A percentile compares a stretch with the other conserved stretches of the same genome.
Evolutionary conservation across 2,888 invertebrate species (phyloP).

Genomic region (Epistrophe eligans): DNA sequence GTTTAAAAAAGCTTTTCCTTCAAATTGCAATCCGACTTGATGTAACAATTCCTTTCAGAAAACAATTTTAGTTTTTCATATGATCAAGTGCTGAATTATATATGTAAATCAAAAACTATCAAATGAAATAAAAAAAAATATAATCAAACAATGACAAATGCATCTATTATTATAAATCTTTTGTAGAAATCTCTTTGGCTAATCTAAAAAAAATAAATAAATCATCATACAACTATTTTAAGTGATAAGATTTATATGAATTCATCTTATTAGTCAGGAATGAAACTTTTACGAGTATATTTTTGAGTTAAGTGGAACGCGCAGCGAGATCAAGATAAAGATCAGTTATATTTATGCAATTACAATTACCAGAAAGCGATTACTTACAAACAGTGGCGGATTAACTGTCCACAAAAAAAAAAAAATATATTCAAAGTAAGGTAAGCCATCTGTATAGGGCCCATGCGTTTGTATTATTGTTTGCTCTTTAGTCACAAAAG

Average conservation of each 20-base stretch:
- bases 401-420: background rate
- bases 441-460: too few species aligned
- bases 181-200: background rate
- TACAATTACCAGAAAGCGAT: constrained; percentile 33
- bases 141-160: too few species aligned
- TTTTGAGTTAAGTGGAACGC: background rate
- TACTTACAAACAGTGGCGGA: background rate
- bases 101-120: too few species aligned
- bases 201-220: constrained; percentile 8
- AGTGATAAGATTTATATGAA: background rate
- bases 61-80: too few species aligned
- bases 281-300: background rate
- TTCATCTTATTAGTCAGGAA: constrained; percentile 8
- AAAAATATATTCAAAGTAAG: too few species aligned
- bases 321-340: constrained; percentile 13
- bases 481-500: too few species aligned
- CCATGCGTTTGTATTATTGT: too few species aligned
- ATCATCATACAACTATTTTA: constrained; percentile 32
- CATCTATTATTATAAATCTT: background rate
- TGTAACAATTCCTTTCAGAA: too few species aligned
- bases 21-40: too few species aligned
- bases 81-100: too few species aligned
- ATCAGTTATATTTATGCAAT: constrained; percentile 4
- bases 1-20: too few species aligned
- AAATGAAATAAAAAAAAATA: too few species aligned